Conservation (phyloP, 2,888 invertebrate genomes). For the Pycnomerus fuliginosus region DNA sequence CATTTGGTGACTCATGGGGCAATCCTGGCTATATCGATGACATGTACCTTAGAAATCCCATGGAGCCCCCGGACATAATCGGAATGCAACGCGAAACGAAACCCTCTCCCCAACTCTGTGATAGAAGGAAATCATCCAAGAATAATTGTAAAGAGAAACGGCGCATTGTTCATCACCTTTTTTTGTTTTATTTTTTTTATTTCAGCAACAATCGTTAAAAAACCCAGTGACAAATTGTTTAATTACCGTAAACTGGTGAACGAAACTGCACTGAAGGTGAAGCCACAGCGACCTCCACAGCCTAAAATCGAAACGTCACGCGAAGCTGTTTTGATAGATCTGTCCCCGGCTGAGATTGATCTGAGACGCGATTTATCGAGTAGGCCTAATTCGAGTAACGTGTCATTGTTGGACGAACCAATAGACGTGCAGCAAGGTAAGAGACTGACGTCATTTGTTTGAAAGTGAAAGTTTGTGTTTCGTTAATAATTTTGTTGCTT, state of each 20-base stretch:
- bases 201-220: constrained; percentile 31
- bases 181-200: constrained; percentile 1
- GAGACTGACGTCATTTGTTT: not conserved
- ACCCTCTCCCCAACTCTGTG: constrained; percentile 49
- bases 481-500: no score
- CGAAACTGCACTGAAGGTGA: constrained; percentile 53
- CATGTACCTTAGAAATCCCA: constrained; percentile 73
- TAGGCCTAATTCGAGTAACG: constrained; percentile 37
- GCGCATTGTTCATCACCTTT: not conserved
- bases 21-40: constrained; percentile 77
- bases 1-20: constrained; percentile 82
- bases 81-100: constrained; percentile 50
- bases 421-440: constrained; percentile 65
- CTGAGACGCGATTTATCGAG: constrained; percentile 16
- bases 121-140: constrained; percentile 54
- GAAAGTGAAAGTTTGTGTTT: no score
- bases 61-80: constrained; percentile 67
- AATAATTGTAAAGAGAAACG: no score
- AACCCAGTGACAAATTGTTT: constrained; percentile 64
- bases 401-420: constrained; percentile 70
- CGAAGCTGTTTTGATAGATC: constrained; percentile 75
- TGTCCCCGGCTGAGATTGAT: constrained; percentile 55
- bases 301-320: constrained; percentile 40
- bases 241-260: constrained; percentile 82
- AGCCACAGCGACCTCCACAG: constrained; percentile 53